phyloP scores from a whole-genome alignment of 1,140 invertebrate species.

The Camponotus pennsylvanicus region DNA sequence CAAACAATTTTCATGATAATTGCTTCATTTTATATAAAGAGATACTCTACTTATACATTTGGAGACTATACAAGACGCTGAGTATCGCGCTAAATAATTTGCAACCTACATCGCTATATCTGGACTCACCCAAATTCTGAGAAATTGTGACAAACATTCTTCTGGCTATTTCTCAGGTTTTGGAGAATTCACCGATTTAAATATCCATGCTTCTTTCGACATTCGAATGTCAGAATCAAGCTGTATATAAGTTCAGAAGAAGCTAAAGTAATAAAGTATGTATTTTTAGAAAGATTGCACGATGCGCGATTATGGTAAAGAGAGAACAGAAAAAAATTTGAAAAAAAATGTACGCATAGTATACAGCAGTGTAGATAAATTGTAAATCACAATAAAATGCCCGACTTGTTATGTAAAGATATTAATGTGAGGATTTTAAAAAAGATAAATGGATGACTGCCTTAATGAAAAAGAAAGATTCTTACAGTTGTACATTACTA shows the following conservation, averaged over 20 bases:
- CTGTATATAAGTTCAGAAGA: neutral
- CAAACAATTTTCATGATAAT: neutral
- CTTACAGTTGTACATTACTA: constrained; percentile 52
- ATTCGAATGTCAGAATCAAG: constrained; percentile 36
- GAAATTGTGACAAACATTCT: constrained; percentile 29
- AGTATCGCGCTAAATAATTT: constrained; percentile 60
- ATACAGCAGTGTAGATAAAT: neutral
- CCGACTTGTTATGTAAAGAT: neutral
- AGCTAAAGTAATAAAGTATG: constrained; percentile 18
- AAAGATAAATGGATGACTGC: constrained; percentile 45
- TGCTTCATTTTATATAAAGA: constrained; percentile 1
- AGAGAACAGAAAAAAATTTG: neutral
- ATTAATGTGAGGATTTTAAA: constrained; percentile 16
- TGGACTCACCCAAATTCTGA: constrained; percentile 36
- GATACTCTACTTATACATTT: neutral
- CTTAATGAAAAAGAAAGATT: constrained; percentile 45
- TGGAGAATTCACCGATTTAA: constrained; percentile 44
- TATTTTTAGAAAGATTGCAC: constrained; percentile 12
- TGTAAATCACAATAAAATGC: constrained; percentile 15
- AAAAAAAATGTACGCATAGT: neutral
- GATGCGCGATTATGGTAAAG: neutral
- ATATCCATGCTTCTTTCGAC: constrained; percentile 48
- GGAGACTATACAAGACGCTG: constrained; percentile 26
- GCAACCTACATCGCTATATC: constrained; percentile 54
- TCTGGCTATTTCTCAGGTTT: constrained; percentile 44